These are phyloP conservation scores for Conops quadrifasciatus DNA, from an alignment of 2,888 invertebrate species.

Conservation along the genomic window DNA sequence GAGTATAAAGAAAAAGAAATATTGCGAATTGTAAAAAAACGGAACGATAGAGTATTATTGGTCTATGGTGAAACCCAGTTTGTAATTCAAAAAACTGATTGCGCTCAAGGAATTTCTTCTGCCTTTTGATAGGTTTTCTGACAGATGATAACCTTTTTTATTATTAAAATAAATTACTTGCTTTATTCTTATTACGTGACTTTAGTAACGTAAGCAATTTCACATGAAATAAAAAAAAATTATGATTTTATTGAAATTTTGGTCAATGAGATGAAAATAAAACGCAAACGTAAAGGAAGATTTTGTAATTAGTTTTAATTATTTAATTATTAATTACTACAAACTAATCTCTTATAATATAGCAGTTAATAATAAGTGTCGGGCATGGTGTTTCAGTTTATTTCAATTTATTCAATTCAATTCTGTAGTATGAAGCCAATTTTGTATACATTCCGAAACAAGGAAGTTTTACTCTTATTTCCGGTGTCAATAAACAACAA, in stretches of 20 bases:
- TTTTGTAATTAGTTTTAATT: too few species aligned
- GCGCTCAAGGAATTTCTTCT: background rate
- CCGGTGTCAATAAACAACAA: too few species aligned
- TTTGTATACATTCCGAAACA: too few species aligned
- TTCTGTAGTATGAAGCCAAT: too few species aligned
- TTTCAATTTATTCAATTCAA: too few species aligned
- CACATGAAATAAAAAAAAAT: background rate
- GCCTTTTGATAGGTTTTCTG: background rate
- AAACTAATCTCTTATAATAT: too few species aligned
- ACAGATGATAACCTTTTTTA: slow-evolving; percentile 19
- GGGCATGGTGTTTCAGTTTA: too few species aligned
- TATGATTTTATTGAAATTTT: background rate
- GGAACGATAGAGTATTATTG: background rate
- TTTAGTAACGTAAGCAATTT: too few species aligned
- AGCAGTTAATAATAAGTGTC: too few species aligned
- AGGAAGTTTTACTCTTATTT: too few species aligned
- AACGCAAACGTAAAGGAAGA: background rate
- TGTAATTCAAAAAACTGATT: slow-evolving; percentile 8
- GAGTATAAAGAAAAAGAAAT: slow-evolving; percentile 2
- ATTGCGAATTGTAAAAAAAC: background rate
- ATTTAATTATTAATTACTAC: too few species aligned
- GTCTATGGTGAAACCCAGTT: background rate
- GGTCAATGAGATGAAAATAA: slow-evolving; percentile 1
- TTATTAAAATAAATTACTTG: slow-evolving; percentile 9
- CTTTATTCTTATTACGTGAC: too few species aligned